Evolutionary conservation across 2,888 invertebrate genomes (phyloP), one percentile per base, ranked within the genome.

Genomic region (Digitonthophagus gazella): DNA sequence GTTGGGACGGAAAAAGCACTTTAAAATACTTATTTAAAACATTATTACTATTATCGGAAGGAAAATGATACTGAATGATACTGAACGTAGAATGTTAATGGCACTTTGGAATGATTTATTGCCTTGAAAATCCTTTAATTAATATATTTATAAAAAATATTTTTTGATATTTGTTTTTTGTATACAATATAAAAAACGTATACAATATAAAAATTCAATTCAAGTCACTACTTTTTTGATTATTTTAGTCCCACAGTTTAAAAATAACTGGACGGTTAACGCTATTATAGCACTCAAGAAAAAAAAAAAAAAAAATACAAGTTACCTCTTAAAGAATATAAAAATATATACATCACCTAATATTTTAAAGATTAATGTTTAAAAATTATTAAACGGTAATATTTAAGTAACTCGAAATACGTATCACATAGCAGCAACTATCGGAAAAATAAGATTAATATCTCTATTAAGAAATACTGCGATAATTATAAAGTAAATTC

Each of bases 181-280:
- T n/a, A n/a, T n/a, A n/a, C n/a, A n/a, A 14, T 15, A 57, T 57
- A 57, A 57, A 57, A 15, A 57, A 57, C 57, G 57, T 57, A 57
- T 16, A 16, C 14, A 54, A 57, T 3, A 16, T 15, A 57, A n/a
- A 16, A 15, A 11, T 57, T 6, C 14, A 1, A 57, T n/a, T n/a
- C n/a, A n/a, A n/a, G n/a, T n/a, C n/a, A n/a, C n/a, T n/a, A n/a
- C n/a, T n/a, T n/a, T n/a, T n/a, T n/a, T n/a, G n/a, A n/a, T n/a
- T n/a, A n/a, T n/a, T n/a, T n/a, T n/a, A n/a, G n/a, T n/a, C n/a
- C n/a, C n/a, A n/a, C n/a, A n/a, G n/a, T n/a, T n/a, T n/a, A n/a
- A n/a, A n/a, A n/a, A n/a, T n/a, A n/a, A n/a, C n/a, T n/a, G n/a
- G n/a, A n/a, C n/a, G n/a, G n/a, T n/a, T n/a, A n/a, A n/a, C n/a